Evolutionary conservation across 2,797 vertebrate species (phyloP).

Genomic region (Ataeniobius toweri): DNA sequence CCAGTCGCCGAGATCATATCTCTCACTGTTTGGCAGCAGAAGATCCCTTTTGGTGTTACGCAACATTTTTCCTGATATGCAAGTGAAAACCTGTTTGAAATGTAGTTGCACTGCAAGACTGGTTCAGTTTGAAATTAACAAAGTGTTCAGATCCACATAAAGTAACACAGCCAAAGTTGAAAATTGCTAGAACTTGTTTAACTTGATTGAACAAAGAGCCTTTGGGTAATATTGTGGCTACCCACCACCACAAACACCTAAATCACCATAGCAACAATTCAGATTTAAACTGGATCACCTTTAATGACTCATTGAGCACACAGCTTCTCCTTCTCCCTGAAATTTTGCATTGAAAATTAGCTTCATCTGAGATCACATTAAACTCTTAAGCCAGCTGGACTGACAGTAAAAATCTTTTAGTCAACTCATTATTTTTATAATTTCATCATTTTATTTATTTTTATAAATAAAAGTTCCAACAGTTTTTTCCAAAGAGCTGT

Average conservation of each 20-base stretch:
- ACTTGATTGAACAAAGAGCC: neutral
- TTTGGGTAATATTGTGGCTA: neutral
- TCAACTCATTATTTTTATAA: neutral
- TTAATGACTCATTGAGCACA: too few species aligned
- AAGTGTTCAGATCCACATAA: neutral
- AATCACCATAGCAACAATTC: constrained; percentile 3
- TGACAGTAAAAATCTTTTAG: neutral
- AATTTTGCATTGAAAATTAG: neutral
- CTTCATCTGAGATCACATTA: neutral
- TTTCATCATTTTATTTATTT: neutral
- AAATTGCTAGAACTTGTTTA: neutral
- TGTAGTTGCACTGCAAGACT: neutral
- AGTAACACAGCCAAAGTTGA: too few species aligned
- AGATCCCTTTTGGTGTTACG: constrained; percentile 22
- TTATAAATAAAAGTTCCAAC: neutral
- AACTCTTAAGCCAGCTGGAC: neutral
- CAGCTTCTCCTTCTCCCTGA: neutral
- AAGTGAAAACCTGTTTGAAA: constrained; percentile 1
- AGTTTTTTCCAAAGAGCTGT: neutral
- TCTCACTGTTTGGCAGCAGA: constrained; percentile 20
- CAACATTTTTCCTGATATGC: constrained; percentile 14
- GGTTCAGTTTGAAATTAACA: neutral
- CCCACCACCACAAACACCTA: neutral
- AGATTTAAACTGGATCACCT: neutral
- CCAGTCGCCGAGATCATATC: neutral